phyloP scores from a whole-genome alignment of 2,113 vertebrate genomes.

The Struthidea cinerea region DNA sequence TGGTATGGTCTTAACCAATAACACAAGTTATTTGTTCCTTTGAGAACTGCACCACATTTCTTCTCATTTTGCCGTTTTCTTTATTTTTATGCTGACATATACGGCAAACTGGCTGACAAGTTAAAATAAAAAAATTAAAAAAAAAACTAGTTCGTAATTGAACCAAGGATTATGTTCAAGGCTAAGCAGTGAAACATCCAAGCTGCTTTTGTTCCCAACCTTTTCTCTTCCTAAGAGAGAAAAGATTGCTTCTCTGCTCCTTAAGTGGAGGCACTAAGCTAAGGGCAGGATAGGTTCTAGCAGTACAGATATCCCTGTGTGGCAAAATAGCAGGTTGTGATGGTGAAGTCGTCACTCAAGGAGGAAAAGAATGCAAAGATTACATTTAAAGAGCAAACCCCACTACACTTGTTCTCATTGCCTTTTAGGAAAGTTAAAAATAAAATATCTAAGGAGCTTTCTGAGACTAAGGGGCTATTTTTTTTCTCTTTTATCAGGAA shows the following conservation, averaged over 20 bases:
- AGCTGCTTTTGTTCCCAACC: not conserved
- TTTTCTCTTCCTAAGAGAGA: not conserved
- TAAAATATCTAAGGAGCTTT: not conserved
- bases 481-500: not conserved
- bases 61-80: conserved; percentile 64
- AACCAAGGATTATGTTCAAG: conserved; percentile 56
- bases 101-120: conserved; percentile 58
- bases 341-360: not conserved
- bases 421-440: not conserved
- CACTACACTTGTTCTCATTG: not conserved
- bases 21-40: conserved; percentile 69
- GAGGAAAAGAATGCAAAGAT: conserved; percentile 1
- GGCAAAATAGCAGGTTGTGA: not conserved
- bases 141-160: conserved; percentile 10
- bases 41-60: conserved; percentile 64
- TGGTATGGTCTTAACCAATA: conserved; percentile 65
- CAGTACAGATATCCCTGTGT: not conserved
- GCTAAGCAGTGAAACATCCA: not conserved
- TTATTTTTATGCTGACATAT: conserved; percentile 69
- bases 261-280: not conserved
- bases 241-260: not conserved
- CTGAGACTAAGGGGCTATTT: not conserved
- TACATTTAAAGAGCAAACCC: not conserved
- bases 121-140: not conserved
- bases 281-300: not conserved